Conservation (phyloP, 2,113 vertebrate species). For the Grallaria varia region DNA sequence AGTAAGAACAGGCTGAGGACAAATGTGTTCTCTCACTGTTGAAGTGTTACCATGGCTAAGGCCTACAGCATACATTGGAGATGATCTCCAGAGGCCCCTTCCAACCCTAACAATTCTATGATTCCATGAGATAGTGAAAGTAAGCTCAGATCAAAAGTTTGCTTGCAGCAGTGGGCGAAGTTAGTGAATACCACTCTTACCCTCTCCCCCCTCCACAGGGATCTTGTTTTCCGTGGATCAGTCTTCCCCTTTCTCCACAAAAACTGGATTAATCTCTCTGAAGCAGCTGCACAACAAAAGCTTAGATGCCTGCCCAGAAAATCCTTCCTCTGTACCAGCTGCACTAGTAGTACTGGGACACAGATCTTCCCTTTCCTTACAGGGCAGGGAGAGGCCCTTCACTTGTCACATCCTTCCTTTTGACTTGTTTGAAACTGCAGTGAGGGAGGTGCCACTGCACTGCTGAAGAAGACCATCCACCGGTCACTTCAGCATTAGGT, state of each 20-base stretch:
- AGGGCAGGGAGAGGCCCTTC: not conserved
- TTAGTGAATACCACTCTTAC: not conserved
- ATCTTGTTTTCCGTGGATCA: not conserved
- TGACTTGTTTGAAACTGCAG: not conserved
- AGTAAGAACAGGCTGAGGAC: not conserved
- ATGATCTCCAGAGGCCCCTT: not conserved
- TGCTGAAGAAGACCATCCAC: not conserved
- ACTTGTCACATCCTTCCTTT: accelerated
- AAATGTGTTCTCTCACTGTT: not conserved
- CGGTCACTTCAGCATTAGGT: not conserved
- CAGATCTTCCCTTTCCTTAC: not conserved
- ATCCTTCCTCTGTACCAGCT: not conserved
- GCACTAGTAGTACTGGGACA: not conserved
- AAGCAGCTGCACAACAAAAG: not conserved
- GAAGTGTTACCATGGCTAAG: not conserved
- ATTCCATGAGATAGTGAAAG: not conserved
- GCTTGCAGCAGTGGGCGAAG: not conserved
- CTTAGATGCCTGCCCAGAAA: not conserved
- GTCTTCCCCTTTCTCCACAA: not conserved
- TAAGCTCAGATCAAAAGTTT: not conserved
- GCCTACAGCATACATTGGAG: not conserved
- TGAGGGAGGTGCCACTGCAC: not conserved
- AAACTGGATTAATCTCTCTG: not conserved
- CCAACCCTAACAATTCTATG: not conserved
- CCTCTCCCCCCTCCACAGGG: not conserved